A percentile compares a stretch with the other conserved stretches of the same genome.
Conservation (phyloP, 2,113 vertebrate species). For the Forbesichthys papilliferus region DNA sequence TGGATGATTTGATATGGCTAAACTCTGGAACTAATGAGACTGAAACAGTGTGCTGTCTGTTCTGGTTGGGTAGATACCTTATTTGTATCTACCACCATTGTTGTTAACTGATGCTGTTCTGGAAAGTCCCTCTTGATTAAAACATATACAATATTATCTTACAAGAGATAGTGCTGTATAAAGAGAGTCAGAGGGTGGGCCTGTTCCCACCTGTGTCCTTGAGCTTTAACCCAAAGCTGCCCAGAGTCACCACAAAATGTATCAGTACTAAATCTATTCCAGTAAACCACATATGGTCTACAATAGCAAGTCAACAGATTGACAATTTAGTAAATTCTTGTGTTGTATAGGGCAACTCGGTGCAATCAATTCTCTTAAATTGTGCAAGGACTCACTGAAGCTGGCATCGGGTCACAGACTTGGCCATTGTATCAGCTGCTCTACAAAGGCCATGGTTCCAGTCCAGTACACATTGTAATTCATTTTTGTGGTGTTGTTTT, state of each 20-base stretch:
- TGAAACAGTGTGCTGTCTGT: no score
- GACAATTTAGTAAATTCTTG: neutral
- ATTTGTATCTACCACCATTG: no score
- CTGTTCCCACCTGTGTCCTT: no score
- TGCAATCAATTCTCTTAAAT: constrained; percentile 21
- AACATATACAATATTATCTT: no score
- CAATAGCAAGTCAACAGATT: neutral
- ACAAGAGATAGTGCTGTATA: no score
- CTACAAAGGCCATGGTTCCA: constrained; percentile 64
- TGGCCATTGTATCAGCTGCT: constrained; percentile 38
- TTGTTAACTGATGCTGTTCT: no score
- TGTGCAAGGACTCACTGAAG: constrained; percentile 12
- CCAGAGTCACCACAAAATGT: neutral
- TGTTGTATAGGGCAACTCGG: constrained; percentile 20
- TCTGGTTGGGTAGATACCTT: no score
- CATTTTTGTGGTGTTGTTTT: constrained; percentile 29
- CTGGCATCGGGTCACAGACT: constrained; percentile 30
- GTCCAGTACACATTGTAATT: constrained; percentile 57
- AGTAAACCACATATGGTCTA: neutral
- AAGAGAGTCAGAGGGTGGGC: no score
- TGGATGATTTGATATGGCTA: no score
- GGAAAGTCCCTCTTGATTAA: no score
- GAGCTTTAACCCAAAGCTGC: no score
- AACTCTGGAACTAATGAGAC: no score
- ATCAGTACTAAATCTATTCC: neutral